Evolutionary conservation across 2,113 vertebrate species (phyloP).

Genomic region (Sprattus sprattus): DNA sequence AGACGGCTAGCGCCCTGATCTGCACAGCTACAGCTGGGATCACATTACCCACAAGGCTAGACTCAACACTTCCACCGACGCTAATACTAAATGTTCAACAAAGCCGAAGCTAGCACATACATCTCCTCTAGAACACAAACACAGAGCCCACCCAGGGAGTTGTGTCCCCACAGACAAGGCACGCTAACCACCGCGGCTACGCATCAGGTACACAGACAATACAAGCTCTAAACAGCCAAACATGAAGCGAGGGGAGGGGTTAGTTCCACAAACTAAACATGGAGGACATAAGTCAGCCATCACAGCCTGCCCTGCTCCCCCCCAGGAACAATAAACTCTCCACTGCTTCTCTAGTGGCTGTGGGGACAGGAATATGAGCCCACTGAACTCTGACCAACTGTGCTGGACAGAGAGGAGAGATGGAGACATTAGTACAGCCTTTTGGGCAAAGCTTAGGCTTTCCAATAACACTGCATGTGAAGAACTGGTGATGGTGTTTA

Average conservation of each 20-base stretch:
- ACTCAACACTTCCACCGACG: background rate
- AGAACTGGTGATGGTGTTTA: background rate
- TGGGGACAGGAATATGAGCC: background rate
- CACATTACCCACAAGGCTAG: background rate
- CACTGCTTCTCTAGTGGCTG: background rate
- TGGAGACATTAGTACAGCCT: background rate
- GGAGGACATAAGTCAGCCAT: background rate
- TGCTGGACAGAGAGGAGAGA: background rate
- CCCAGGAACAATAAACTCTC: background rate
- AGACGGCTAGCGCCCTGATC: background rate
- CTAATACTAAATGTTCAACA: background rate
- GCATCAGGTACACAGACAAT: background rate
- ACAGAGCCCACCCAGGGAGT: background rate
- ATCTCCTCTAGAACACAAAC: background rate
- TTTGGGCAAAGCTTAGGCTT: background rate
- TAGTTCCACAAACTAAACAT: background rate
- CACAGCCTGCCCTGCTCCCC: background rate
- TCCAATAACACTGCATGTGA: background rate
- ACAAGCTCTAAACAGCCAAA: slow-evolving; percentile 1
- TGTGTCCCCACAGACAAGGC: background rate
- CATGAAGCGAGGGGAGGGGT: background rate
- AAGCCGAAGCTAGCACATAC: slow-evolving; percentile 1
- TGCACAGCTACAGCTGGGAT: background rate
- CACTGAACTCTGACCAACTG: background rate
- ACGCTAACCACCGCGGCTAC: background rate